A percentile compares a stretch with the other conserved stretches of the same genome.
phyloP scores from a whole-genome alignment of 2,888 invertebrate species.

The Neelides folsomi region DNA sequence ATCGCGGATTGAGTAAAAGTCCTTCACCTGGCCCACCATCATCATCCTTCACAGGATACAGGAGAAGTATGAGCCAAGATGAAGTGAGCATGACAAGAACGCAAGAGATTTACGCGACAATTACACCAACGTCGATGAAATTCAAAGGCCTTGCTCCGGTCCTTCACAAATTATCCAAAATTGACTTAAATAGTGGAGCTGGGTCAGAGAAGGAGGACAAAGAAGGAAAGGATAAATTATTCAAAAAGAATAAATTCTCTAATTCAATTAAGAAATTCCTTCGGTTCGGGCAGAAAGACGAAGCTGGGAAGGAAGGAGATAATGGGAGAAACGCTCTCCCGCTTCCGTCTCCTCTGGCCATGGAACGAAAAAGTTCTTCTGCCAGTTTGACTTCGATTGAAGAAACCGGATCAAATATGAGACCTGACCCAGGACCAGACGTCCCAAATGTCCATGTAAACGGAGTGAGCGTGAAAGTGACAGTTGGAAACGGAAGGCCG shows the following conservation, averaged over 20 bases:
- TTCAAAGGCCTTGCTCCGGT: constrained; percentile 29
- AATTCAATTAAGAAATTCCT: constrained; percentile 30
- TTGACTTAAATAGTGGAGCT: constrained; percentile 16
- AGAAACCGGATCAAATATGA: neutral
- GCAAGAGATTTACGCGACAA: constrained; percentile 32
- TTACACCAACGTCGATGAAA: constrained; percentile 30
- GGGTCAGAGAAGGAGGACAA: constrained; percentile 10
- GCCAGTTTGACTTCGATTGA: neutral
- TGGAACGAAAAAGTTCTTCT: neutral
- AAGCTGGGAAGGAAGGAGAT: neutral
- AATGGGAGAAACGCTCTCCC: neutral
- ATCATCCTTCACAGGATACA: constrained; percentile 14
- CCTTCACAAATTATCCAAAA: constrained; percentile 28
- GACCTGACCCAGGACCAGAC: neutral
- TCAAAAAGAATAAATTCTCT: constrained; percentile 29
- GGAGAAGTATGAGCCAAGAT: constrained; percentile 28
- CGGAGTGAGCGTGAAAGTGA: neutral
- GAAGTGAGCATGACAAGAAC: constrained; percentile 32
- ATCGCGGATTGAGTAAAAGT: too few relatives aligned
- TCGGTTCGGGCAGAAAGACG: constrained; percentile 15
- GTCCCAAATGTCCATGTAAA: constrained; percentile 1
- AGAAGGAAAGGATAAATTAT: constrained; percentile 22
- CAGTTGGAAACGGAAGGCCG: constrained; percentile 18
- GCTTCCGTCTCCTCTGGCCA: neutral
- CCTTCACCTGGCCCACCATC: constrained; percentile 5